phyloP scores from a whole-genome alignment of 2,113 vertebrate species.

The Nibea coibor region DNA sequence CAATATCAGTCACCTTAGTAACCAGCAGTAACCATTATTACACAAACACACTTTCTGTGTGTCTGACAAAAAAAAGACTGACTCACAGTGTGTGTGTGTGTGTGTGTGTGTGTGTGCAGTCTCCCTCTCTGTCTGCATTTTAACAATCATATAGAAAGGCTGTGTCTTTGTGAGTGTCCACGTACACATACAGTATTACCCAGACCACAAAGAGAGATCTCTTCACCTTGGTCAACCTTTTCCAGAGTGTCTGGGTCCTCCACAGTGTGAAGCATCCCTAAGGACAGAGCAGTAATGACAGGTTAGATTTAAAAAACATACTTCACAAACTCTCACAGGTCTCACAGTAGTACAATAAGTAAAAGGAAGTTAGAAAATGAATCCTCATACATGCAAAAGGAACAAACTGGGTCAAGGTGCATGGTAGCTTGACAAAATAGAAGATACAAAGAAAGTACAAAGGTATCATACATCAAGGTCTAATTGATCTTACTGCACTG shows the following conservation, averaged over 20 bases:
- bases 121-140: slow-evolving; percentile 5
- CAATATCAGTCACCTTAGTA: slow-evolving; percentile 15
- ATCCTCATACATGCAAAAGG: neutral
- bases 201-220: slow-evolving; percentile 31
- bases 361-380: neutral
- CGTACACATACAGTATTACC: neutral
- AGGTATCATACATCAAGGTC: neutral
- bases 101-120: neutral
- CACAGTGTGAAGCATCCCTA: slow-evolving; percentile 86
- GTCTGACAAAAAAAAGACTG: neutral
- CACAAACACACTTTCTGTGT: neutral
- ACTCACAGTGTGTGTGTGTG: neutral
- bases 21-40: neutral
- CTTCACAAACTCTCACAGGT: slow-evolving; percentile 11
- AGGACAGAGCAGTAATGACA: slow-evolving; percentile 31
- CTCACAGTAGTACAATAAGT: neutral
- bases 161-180: neutral
- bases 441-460: neutral
- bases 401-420: neutral
- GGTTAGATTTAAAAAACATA: slow-evolving; percentile 25
- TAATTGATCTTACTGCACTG: neutral
- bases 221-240: slow-evolving; percentile 88
- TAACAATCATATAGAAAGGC: no score
- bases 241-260: slow-evolving; percentile 85
- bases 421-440: neutral